Evolutionary conservation across 2,888 invertebrate genomes (phyloP), one percentile per base, ranked within the genome.

Genomic region (Cacoxenus indagator): DNA sequence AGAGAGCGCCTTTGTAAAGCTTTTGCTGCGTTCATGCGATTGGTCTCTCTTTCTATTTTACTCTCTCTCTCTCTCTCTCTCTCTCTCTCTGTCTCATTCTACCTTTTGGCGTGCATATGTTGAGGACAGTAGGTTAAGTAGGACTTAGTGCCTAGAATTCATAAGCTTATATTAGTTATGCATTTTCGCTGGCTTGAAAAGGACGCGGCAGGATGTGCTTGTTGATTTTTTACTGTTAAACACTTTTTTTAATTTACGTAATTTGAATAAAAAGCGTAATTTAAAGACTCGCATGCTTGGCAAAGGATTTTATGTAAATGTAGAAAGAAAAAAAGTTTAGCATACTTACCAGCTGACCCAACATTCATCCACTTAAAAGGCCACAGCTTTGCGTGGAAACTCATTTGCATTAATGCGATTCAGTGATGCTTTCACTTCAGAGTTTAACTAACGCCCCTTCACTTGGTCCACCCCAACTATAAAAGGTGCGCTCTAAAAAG

Each of bases 341-440:
- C 55, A 57, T 57, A 57, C 26, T 26, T 57, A 14, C 17, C 27
- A 4, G 57, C 57, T 57, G n/a, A 51, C 22, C 37, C 8, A n/a
- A n/a, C n/a, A n/a, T n/a, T n/a, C n/a, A 11, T 51, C 22, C 51
- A 51, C 51, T 51, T 51, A 22, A n/a, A n/a, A n/a, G n/a, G n/a
- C n/a, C n/a, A n/a, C n/a, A n/a, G n/a, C 17, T 48, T 48, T 2
- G 48, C 27, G 17, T n/a, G 27, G 37, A 1, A 22, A 61, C 61
- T 37, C 61, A 61, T 61, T 61, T 61, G 43, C 61, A 61, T 61
- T 61, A 37, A 61, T 37, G 24, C 43, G 43, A 19, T 61, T 57
- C 6, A 29, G 8, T 29, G 57, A 29, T 27, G 9, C 2, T 29
- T 4, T n/a, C 22, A 19, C 51, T 51, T 19, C 29, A 29, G 29